A percentile compares a stretch with the other conserved stretches of the same genome.
Conservation (phyloP, 1,140 invertebrate genomes). For the Apocrypta bakeri region DNA sequence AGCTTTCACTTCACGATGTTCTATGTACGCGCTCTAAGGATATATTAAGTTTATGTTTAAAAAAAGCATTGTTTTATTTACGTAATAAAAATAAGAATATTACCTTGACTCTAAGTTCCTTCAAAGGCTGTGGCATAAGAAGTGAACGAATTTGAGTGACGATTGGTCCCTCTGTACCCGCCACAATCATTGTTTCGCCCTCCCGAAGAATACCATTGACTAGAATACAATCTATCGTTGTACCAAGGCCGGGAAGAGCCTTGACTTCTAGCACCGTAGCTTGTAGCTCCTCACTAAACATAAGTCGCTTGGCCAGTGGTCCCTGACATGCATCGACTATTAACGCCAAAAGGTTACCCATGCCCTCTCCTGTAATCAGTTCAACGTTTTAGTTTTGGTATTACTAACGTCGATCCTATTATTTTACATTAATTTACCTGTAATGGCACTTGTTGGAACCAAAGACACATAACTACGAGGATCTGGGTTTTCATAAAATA, state of each 20-base stretch:
- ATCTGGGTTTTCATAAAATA: constrained; percentile 98
- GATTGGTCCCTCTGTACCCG: constrained; percentile 98
- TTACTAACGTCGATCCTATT: background rate
- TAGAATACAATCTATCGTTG: constrained; percentile 98
- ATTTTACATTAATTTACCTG: constrained; percentile 73
- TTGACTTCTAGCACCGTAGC: constrained; percentile 99
- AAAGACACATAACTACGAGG: constrained; percentile 93
- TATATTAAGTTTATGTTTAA: constrained; percentile 4
- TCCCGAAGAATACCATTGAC: constrained; percentile 95
- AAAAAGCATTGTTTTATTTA: background rate
- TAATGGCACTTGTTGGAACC: constrained; percentile 97
- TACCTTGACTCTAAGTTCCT: constrained; percentile 97
- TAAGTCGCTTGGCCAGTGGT: constrained; percentile 90
- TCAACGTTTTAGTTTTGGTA: background rate
- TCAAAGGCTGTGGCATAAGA: constrained; percentile 97
- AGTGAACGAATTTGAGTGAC: constrained; percentile 97
- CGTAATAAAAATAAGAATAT: constrained; percentile 42
- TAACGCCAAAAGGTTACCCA: constrained; percentile 96
- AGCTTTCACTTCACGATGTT: constrained; percentile 95
- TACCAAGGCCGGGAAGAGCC: constrained; percentile 97
- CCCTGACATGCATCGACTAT: constrained; percentile 95
- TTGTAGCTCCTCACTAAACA: constrained; percentile 95
- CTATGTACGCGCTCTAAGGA: constrained; percentile 92
- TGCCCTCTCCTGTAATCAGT: constrained; percentile 86
- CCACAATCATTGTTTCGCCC: constrained; percentile 95